Base-by-base conservation (phyloP, 2,888 invertebrate species). In the Stenodema calcarata region DNA sequence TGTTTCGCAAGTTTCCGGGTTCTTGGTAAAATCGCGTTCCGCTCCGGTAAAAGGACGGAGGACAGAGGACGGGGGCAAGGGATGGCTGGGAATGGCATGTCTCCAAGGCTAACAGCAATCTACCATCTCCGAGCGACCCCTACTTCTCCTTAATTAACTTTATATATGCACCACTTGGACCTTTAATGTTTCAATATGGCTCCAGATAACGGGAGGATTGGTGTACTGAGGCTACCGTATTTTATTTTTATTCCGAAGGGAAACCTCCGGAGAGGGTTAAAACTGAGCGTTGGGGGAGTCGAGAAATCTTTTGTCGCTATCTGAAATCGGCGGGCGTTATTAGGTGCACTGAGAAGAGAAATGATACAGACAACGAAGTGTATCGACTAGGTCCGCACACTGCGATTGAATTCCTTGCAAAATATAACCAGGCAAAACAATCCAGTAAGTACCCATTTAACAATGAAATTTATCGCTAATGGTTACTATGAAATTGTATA, bases 171-270 rank as follows among this genome's bases (percentile, higher is more conserved):
- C 70, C 70, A 70, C 73, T 73, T 70, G 73, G 69, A 73, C 50
- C 83, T 35, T 84, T 84, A 73, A 84, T 84, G 73, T 84, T 73
- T 73, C 83, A 84, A 84, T 84, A 84, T 84, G 83, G 83, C 83
- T 70, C 73, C 73, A 73, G 83, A 84, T 84, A 84, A 84, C 70
- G 73, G 73, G 44, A 70, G 73, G 83, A 84, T 84, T 84, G 73
- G 83, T 80, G 80, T 78, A 47, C 30, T n/a, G 80, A 54, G n/a
- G 80, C 80, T 80, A 80, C 80, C 35, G 80, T 80, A 54, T 80
- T 80, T 80, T 80, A 80, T 80, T 80, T 80, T 80, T 54, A 28
- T 80, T 80, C 80, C 80, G n/a, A 54, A 35, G 23, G 76, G 9
- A 35, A 9, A 23, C 23, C 70, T 35, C 35, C 7, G 35, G 35